Percentiles rank a stretch among this genome's conserved stretches.
These are phyloP conservation scores for Hirtodrosophila alboralis DNA, from an alignment of 2,888 invertebrate genomes.

Conservation along the genomic window DNA sequence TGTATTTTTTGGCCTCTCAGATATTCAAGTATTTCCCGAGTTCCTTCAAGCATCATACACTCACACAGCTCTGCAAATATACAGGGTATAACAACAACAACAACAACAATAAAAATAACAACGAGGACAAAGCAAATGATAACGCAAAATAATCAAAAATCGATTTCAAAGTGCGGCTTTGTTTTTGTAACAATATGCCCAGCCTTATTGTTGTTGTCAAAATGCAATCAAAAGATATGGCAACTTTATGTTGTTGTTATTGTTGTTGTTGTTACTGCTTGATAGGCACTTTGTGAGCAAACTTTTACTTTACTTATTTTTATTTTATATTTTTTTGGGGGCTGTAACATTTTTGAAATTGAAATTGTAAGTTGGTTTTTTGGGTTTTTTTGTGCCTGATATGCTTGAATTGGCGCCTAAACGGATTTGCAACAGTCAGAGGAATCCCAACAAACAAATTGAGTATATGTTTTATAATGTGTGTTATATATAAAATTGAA, in stretches of 20 bases:
- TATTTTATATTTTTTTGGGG: conserved; percentile 5
- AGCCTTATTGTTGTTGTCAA: conserved; percentile 59
- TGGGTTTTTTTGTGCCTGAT: conserved; percentile 26
- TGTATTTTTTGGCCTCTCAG: too few species aligned
- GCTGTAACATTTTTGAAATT: conserved; percentile 56
- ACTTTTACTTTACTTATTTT: conserved; percentile 45
- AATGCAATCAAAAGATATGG: conserved; percentile 73
- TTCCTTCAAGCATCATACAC: background rate
- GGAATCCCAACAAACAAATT: background rate
- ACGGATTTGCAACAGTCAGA: conserved; percentile 41
- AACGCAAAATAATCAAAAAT: conserved; percentile 80
- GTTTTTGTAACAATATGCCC: conserved; percentile 72
- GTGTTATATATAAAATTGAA: background rate
- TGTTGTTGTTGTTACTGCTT: conserved; percentile 53
- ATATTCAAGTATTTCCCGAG: too few species aligned
- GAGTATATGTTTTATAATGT: background rate
- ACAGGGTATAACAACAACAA: conserved; percentile 28
- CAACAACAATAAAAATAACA: conserved; percentile 12
- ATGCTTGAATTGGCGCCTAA: conserved; percentile 49
- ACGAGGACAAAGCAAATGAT: conserved; percentile 53
- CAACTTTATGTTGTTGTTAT: conserved; percentile 35
- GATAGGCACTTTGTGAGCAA: conserved; percentile 73
- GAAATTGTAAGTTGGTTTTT: conserved; percentile 51
- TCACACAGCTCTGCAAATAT: accelerated
- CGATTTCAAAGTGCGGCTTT: conserved; percentile 75